Conservation (phyloP, 2,888 invertebrate species). For the Fragum fragum region DNA sequence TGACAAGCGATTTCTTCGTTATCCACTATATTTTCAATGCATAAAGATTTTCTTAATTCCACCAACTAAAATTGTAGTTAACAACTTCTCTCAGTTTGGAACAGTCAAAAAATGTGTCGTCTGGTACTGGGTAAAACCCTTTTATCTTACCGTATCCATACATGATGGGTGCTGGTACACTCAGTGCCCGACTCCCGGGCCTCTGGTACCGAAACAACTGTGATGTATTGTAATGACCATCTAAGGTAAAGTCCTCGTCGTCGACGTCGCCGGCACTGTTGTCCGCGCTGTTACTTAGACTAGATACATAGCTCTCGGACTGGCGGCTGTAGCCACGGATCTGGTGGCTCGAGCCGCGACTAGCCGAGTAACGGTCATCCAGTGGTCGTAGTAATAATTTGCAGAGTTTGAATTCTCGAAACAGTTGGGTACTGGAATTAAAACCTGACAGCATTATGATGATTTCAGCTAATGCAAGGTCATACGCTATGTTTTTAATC, state of each 20-base stretch:
- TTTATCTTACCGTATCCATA: conserved; percentile 69
- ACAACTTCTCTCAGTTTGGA: too few relatives aligned
- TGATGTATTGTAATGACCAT: conserved; percentile 73
- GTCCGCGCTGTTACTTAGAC: conserved; percentile 85
- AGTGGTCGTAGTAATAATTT: conserved; percentile 85
- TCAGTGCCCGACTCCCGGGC: conserved; percentile 85
- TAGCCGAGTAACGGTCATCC: conserved; percentile 83
- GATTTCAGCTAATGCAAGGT: too few relatives aligned
- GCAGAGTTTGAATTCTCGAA: conserved; percentile 86
- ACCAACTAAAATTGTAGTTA: too few relatives aligned
- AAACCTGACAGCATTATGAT: neutral
- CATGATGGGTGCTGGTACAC: conserved; percentile 81
- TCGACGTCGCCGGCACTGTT: conserved; percentile 80
- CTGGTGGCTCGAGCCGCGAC: conserved; percentile 79
- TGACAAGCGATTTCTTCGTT: too few relatives aligned
- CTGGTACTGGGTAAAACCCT: too few relatives aligned
- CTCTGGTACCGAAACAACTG: conserved; percentile 83
- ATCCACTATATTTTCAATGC: too few relatives aligned
- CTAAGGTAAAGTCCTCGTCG: conserved; percentile 80
- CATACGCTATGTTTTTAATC: too few relatives aligned
- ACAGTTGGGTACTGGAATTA: conserved; percentile 81
- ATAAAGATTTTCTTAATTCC: too few relatives aligned
- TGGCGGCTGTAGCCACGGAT: conserved; percentile 86
- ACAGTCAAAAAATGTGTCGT: too few relatives aligned
- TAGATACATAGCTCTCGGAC: conserved; percentile 85